These are phyloP conservation scores for Acanthosepion lycidas DNA, from an alignment of 2,888 invertebrate genomes.

Conservation along the genomic window DNA sequence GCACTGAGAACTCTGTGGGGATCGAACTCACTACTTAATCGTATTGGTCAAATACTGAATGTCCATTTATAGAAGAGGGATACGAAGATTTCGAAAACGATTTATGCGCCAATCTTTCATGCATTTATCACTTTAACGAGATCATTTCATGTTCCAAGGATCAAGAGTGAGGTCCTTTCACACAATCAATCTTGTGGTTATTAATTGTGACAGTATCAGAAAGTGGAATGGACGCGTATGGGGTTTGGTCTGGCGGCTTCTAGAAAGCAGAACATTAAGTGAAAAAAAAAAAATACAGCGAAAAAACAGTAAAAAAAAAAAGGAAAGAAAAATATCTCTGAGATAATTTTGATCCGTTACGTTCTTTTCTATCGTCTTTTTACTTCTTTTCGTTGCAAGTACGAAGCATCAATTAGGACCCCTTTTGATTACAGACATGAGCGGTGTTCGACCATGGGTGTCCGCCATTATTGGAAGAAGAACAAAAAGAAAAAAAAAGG, in stretches of 20 bases:
- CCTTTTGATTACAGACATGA: neutral
- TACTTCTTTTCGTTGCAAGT: neutral
- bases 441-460: neutral
- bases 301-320: neutral
- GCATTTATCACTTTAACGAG: slow-evolving; percentile 33
- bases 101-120: neutral
- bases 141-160: neutral
- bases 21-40: no score
- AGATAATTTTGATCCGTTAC: neutral
- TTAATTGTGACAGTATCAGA: neutral
- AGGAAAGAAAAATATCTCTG: neutral
- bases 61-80: neutral
- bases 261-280: no score
- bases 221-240: neutral
- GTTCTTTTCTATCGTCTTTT: neutral
- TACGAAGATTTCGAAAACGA: neutral
- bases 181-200: slow-evolving; percentile 7
- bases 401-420: neutral
- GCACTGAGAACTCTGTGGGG: no score
- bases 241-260: neutral
- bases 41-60: no score
- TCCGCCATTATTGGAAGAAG: neutral
- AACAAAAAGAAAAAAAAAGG: neutral
- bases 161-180: neutral
- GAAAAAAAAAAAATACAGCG: neutral